phyloP scores from a whole-genome alignment of 2,113 vertebrate genomes.

The Etia nguti region DNA sequence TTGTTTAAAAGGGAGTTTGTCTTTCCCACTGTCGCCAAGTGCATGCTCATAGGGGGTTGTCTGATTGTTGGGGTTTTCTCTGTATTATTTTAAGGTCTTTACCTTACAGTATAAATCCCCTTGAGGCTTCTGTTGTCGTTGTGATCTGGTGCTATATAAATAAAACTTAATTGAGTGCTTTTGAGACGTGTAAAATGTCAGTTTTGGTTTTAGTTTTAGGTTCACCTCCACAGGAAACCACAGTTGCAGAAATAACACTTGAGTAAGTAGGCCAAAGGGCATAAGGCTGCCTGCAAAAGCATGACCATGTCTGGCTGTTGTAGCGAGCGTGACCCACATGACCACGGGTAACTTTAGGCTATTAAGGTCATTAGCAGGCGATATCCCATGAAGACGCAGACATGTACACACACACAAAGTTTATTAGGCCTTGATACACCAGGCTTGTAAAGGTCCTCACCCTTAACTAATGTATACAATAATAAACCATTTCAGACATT shows the following conservation, averaged over 20 bases:
- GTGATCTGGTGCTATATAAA: background rate
- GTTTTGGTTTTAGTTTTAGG: background rate
- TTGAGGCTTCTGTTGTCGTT: background rate
- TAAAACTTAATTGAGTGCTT: background rate
- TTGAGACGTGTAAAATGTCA: background rate
- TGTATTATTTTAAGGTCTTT: background rate
- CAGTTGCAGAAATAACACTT: background rate
- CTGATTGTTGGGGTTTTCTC: background rate
- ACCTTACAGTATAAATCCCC: background rate
- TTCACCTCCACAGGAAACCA: background rate
- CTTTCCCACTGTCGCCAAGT: accelerated
- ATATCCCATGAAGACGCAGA: slow-evolving; percentile 11
- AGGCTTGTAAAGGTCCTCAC: slow-evolving; percentile 2
- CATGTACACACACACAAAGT: background rate
- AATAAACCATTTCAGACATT: background rate
- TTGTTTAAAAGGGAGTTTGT: background rate
- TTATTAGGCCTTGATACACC: background rate
- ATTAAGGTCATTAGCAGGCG: slow-evolving; percentile 46
- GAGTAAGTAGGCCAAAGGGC: background rate
- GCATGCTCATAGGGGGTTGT: background rate
- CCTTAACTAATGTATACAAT: background rate
- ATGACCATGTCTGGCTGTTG: slow-evolving; percentile 1
- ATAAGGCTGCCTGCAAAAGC: background rate
- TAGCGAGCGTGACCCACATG: background rate
- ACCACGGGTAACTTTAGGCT: slow-evolving; percentile 34